Base-by-base conservation (phyloP, 1,140 invertebrate species). In the Cataglyphis hispanica region DNA sequence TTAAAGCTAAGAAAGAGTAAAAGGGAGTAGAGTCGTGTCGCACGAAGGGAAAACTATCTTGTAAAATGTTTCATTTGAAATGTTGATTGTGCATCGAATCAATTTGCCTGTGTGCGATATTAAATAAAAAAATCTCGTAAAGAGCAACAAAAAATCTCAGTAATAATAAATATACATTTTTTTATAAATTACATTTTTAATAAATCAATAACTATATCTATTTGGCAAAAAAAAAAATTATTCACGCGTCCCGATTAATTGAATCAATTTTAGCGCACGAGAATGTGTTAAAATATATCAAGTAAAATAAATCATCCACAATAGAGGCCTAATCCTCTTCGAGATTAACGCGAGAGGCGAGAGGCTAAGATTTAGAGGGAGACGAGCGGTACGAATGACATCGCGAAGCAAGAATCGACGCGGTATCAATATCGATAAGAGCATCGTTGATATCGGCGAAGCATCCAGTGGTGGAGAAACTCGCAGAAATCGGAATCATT, bases 401-500 rank as follows among this genome's bases (percentile, higher is more conserved):
- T 72, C 22, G 50, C 53, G 53, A 22, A 19, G 13, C n/a, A 63
- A 46, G 43, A n/a, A n/a, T 77, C 53, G 53, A 58, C 11, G 7
- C 22, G 1, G 13, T 34, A 25, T 5, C 34, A 27, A 19, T 63
- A 84, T 77, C 72, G 78, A 74, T 81, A 83, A 83, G 78, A 83
- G 67, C 72, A 84, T 77, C 81, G 81, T 40, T 63, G 56, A 61
- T 72, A 85, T 85, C 86, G 58, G 78, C 70, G 78, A 76, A 7
- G 78, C 78, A 64, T 11, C 19, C n/a, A n/a, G 22, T n/a, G 19
- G 58, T 56, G 31, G 72, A 63, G 40, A 84, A 53, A 53, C 50
- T 87, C 43, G 86, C 72, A 13, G 87, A 85, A 85, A 63, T 40
- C 64, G 60, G 61, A 66, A 74, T 89, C 78, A 56, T 53, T 85